Conservation (phyloP, 2,888 invertebrate genomes). For the Macaria liturata region DNA sequence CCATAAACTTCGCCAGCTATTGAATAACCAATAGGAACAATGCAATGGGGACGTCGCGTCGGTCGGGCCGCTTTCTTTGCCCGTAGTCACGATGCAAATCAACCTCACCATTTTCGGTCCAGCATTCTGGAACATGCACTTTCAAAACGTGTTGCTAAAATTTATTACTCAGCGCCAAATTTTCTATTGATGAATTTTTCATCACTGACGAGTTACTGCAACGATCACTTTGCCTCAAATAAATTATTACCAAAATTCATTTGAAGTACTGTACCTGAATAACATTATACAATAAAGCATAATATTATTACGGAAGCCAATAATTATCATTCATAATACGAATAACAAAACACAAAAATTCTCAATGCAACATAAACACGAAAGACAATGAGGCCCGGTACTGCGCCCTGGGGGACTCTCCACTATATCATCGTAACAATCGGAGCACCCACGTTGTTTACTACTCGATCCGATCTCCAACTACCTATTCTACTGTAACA, state of each 20-base stretch:
- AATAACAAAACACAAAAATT: conserved; percentile 2
- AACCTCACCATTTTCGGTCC: conserved; percentile 46
- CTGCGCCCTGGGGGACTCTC: conserved; percentile 18
- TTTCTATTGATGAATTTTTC: too few species aligned
- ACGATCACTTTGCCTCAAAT: too few species aligned
- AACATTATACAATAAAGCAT: too few species aligned
- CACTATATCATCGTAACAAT: conserved; percentile 7
- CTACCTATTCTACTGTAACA: conserved; percentile 22
- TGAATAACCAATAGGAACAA: conserved; percentile 48
- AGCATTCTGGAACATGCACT: conserved; percentile 42
- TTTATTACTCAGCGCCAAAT: too few species aligned
- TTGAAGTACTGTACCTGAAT: too few species aligned
- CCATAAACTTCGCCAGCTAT: conserved; percentile 42
- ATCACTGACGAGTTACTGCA: too few species aligned
- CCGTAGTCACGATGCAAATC: conserved; percentile 38
- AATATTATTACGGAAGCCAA: conserved; percentile 1
- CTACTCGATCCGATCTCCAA: conserved; percentile 5
- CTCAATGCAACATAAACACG: conserved; percentile 1
- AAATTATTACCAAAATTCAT: too few species aligned
- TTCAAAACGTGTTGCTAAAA: conserved; percentile 24
- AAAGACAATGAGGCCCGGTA: conserved; percentile 9
- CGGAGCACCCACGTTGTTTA: conserved; percentile 4
- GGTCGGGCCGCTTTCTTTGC: conserved; percentile 51
- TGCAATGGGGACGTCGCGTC: conserved; percentile 53
- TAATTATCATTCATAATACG: not conserved